A percentile compares a stretch with the other conserved stretches of the same genome.
Evolutionary conservation across 1,140 invertebrate genomes (phyloP).

Genomic region (Papilio helenus): DNA sequence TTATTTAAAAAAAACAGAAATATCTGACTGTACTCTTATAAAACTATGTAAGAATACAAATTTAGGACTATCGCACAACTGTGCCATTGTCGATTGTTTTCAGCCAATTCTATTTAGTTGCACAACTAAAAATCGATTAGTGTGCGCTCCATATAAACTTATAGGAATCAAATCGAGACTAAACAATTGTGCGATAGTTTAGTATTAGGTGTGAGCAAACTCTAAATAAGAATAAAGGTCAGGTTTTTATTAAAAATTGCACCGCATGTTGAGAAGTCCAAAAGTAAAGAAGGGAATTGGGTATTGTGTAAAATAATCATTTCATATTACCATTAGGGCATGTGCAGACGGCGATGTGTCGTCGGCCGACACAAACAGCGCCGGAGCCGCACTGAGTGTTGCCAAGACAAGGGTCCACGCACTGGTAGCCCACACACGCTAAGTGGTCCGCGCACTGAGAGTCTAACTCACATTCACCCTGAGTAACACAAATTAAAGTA

Average conservation of each 20-base stretch:
- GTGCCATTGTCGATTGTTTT: too few relatives aligned
- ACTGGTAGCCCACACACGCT: constrained; percentile 89
- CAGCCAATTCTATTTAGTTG: too few relatives aligned
- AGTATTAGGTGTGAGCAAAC: too few relatives aligned
- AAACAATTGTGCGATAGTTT: too few relatives aligned
- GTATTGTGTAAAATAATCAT: not conserved
- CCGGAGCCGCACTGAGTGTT: constrained; percentile 88
- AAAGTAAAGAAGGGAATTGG: too few relatives aligned
- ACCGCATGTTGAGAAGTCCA: too few relatives aligned
- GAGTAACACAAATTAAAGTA: not conserved
- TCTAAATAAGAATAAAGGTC: too few relatives aligned
- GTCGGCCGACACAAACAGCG: constrained; percentile 85
- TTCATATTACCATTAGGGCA: constrained; percentile 88
- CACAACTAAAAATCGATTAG: too few relatives aligned
- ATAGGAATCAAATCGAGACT: too few relatives aligned
- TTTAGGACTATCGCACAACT: too few relatives aligned
- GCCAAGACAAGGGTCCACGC: constrained; percentile 89
- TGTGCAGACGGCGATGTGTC: constrained; percentile 93
- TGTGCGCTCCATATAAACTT: too few relatives aligned
- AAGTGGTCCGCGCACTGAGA: constrained; percentile 88
- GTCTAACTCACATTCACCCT: constrained; percentile 90
- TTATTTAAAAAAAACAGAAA: not conserved
- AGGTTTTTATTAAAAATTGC: too few relatives aligned
- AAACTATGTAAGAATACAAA: not conserved
- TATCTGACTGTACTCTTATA: not conserved